Percentiles rank a stretch among this genome's conserved stretches.
Conservation (phyloP, 2,113 vertebrate species). For the Gallinago media region DNA sequence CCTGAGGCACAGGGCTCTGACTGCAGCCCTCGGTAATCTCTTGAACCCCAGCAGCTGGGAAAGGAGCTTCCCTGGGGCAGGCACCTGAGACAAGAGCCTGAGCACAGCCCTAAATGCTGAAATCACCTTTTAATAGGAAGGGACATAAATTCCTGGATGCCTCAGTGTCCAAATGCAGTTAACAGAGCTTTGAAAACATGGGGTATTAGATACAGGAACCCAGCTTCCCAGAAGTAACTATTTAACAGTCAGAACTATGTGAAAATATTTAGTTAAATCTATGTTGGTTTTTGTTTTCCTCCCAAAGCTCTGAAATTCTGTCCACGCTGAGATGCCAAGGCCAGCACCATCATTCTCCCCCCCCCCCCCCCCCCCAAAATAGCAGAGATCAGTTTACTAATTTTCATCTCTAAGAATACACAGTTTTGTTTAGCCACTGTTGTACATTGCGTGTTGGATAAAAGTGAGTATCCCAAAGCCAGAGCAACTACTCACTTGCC, state of each 20-base stretch:
- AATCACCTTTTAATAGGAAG: background rate
- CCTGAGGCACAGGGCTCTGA: too few species aligned
- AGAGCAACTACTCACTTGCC: background rate
- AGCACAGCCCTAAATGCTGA: background rate
- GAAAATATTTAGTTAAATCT: background rate
- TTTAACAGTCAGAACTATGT: background rate
- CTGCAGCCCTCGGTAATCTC: background rate
- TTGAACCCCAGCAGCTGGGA: background rate
- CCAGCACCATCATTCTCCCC: too few species aligned
- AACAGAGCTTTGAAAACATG: background rate
- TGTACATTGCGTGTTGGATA: too few species aligned
- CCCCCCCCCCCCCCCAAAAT: background rate
- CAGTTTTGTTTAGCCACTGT: background rate
- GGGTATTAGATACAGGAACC: rapidly evolving
- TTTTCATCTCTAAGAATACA: rapidly evolving
- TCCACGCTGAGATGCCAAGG: background rate
- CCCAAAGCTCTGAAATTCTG: background rate
- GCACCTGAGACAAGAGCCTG: background rate
- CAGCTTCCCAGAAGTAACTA: background rate
- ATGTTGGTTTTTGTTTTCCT: rapidly evolving
- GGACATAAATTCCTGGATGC: background rate
- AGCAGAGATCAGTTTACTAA: background rate
- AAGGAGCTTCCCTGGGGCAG: background rate
- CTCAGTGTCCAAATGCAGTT: background rate
- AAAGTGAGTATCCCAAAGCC: background rate